Evolutionary conservation across 2,888 invertebrate genomes (phyloP), one percentile per base, ranked within the genome.

Genomic region (Resseliella maxima): DNA sequence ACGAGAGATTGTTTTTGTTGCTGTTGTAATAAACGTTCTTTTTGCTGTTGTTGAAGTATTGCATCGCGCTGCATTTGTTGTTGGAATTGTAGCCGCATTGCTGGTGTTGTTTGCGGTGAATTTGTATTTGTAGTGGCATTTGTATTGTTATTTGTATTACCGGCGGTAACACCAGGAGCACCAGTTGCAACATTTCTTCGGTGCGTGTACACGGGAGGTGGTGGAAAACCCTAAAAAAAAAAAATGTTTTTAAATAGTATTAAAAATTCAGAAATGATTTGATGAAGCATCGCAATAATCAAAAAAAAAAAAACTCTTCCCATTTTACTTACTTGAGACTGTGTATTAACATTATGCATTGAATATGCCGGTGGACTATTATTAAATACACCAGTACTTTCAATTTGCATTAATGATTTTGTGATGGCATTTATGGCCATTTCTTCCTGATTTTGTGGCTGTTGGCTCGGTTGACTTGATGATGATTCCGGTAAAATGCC

Each of bases 371-470:
- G 88, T 36, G 88, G 88, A 88, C 88, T 89, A 88, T 83, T 88
- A 87, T 87, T 88, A 88, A 90, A 91, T 2, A 88, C 85, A 24
- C 36, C 92, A 10, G 92, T 93, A 87, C 93, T 93, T 91, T 96
- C 96, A 89, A 94, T 95, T 89, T 94, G 95, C 97, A 98, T 98
- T 89, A 98, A 92, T 89, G 96, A 96, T 90, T 96, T 95, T 89
- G 97, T 96, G 89, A 98, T 98, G 85, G 95, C 96, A 89, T 95
- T 96, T 88, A 98, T 98, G 87, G 96, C 96, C 91, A 95, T 94
- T 90, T 95, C 95, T 89, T 96, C 96, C 89, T 94, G 94, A 90
- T 89, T 45, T 21, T 86, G 45, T 15, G 36, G 85, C 54, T 86
- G 86, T 10, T 89, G 89, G 46, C 89, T 89, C 27, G 89, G 89